Evolutionary conservation across 1,140 invertebrate genomes (phyloP).

Genomic region (Maconellicoccus hirsutus): DNA sequence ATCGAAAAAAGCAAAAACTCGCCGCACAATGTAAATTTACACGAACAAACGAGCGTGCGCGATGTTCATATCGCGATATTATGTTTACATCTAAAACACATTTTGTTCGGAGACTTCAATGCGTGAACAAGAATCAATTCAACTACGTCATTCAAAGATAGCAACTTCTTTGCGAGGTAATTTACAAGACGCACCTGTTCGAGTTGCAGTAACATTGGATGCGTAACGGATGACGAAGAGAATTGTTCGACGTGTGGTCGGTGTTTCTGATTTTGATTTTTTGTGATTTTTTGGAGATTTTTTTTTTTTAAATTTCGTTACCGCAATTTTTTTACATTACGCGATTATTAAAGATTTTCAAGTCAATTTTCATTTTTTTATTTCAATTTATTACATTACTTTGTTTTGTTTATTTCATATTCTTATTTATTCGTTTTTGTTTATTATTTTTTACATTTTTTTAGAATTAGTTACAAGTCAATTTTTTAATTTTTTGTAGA

Average conservation of each 20-base stretch:
- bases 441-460: too few relatives aligned
- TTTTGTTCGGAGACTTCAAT: conserved; percentile 13
- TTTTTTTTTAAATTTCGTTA: too few relatives aligned
- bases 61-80: neutral
- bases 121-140: conserved; percentile 18
- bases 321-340: too few relatives aligned
- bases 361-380: too few relatives aligned
- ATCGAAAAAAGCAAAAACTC: neutral
- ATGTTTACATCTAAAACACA: conserved; percentile 9
- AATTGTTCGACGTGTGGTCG: neutral
- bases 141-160: conserved; percentile 14
- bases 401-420: too few relatives aligned
- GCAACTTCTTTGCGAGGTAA: neutral
- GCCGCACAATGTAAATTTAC: neutral
- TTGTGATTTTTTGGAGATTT: too few relatives aligned
- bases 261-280: neutral
- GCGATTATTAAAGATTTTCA: too few relatives aligned
- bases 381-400: too few relatives aligned
- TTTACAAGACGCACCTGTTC: neutral
- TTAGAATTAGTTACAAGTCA: too few relatives aligned
- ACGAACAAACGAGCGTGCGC: neutral
- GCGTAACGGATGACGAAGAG: neutral
- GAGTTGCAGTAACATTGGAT: neutral
- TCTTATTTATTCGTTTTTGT: too few relatives aligned
- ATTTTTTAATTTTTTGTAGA: too few relatives aligned